Evolutionary conservation across 2,888 invertebrate species (phyloP).

Genomic region (Glyphotaelius pellucidus): DNA sequence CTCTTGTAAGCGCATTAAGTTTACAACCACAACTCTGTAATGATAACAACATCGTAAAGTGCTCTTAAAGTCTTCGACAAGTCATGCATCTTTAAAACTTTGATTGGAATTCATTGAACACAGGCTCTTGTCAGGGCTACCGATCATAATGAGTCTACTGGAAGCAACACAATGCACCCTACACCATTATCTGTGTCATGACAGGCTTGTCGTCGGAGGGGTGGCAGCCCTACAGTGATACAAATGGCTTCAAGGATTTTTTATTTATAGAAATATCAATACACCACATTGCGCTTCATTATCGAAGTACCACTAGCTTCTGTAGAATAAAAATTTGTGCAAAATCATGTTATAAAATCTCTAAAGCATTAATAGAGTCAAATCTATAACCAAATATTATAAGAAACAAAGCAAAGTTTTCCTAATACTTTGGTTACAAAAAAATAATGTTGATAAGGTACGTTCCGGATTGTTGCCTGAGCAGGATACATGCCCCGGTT

Average conservation of each 20-base stretch:
- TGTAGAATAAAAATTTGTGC: too few species aligned
- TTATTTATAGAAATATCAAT: neutral
- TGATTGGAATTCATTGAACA: neutral
- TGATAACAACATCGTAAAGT: neutral
- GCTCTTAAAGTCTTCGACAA: neutral
- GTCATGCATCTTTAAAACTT: neutral
- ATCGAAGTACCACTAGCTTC: too few species aligned
- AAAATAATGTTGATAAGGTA: too few species aligned
- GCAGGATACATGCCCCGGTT: too few species aligned
- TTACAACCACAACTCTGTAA: neutral
- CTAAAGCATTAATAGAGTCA: too few species aligned
- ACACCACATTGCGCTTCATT: too few species aligned
- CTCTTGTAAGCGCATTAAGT: neutral
- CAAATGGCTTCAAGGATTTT: neutral
- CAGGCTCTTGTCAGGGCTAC: neutral
- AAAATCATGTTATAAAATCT: too few species aligned
- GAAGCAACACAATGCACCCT: slow-evolving; percentile 22
- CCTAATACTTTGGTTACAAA: too few species aligned
- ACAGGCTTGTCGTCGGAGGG: neutral
- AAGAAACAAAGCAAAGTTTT: too few species aligned
- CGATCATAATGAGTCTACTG: neutral
- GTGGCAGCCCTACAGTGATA: neutral
- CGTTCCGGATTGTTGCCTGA: too few species aligned
- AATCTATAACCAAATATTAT: too few species aligned
- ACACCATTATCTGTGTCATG: slow-evolving; percentile 16